Percentiles rank a stretch among this genome's conserved stretches.
These are phyloP conservation scores for Ammospiza nelsoni DNA, from an alignment of 2,113 vertebrate genomes.

Conservation along the genomic window DNA sequence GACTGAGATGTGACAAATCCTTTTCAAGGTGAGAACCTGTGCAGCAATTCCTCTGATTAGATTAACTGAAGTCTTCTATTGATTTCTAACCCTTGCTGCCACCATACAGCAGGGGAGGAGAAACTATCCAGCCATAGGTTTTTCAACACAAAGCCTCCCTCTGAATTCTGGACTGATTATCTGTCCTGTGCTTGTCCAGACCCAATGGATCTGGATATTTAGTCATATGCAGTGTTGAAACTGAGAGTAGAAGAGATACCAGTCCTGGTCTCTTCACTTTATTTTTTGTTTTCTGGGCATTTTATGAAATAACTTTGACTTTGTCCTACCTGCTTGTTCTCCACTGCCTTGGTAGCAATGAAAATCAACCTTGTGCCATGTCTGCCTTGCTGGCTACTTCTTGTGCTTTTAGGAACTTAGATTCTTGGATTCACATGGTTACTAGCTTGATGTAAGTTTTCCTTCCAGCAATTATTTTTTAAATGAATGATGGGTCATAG, in stretches of 20 bases:
- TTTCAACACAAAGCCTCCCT: background rate
- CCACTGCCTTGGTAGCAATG: background rate
- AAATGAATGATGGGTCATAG: background rate
- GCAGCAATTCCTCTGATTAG: background rate
- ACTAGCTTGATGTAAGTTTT: background rate
- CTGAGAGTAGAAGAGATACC: background rate
- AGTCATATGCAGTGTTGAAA: background rate
- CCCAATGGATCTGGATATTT: background rate
- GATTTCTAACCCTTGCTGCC: background rate
- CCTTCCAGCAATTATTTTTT: background rate
- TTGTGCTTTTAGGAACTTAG: background rate
- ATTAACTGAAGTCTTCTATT: background rate
- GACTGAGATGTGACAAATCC: background rate
- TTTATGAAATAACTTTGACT: background rate
- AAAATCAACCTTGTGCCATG: background rate
- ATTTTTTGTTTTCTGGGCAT: background rate
- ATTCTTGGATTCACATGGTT: background rate
- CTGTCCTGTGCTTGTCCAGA: background rate
- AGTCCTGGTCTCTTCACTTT: background rate
- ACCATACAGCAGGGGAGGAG: background rate
- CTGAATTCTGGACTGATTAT: background rate
- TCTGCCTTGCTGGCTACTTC: background rate
- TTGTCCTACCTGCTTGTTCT: background rate
- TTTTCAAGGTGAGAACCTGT: background rate
- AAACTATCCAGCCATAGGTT: background rate